phyloP scores from a whole-genome alignment of 2,797 vertebrate species.

The Passerculus sandwichensis region DNA sequence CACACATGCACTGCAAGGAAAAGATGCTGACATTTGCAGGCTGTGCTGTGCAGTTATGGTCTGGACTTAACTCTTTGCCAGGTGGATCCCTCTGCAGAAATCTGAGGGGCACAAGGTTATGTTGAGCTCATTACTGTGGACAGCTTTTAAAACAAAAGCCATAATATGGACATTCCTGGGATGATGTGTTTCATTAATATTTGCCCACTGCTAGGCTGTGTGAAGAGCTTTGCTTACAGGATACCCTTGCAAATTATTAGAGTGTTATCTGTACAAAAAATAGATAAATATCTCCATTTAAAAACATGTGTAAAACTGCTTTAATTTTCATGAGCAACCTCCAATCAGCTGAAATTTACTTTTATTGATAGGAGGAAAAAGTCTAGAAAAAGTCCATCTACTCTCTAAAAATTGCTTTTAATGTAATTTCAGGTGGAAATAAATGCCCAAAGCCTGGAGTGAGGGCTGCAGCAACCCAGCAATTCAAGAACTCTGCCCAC shows the following conservation, averaged over 20 bases:
- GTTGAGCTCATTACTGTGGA: slow-evolving; percentile 53
- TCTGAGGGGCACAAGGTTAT: slow-evolving; percentile 63
- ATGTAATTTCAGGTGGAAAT: background rate
- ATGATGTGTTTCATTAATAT: slow-evolving; percentile 64
- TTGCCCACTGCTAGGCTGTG: background rate
- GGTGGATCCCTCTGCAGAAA: slow-evolving; percentile 61
- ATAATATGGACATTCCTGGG: slow-evolving; percentile 58
- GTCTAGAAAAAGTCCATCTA: background rate
- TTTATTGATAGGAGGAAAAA: background rate
- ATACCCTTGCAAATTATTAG: background rate
- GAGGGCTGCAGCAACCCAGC: background rate
- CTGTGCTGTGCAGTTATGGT: slow-evolving; percentile 53
- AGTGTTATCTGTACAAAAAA: background rate
- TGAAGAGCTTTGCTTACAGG: background rate
- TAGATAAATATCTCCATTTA: background rate
- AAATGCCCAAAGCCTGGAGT: background rate
- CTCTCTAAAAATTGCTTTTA: background rate
- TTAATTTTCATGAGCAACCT: background rate
- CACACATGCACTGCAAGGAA: slow-evolving; percentile 7
- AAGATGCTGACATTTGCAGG: slow-evolving; percentile 47
- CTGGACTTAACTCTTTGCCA: slow-evolving; percentile 54
- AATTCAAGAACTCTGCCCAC: background rate
- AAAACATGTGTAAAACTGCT: background rate
- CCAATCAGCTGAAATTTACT: background rate
- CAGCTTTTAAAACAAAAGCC: slow-evolving; percentile 62